These are phyloP conservation scores for Cylas formicarius DNA, from an alignment of 1,140 invertebrate species.

Conservation along the genomic window DNA sequence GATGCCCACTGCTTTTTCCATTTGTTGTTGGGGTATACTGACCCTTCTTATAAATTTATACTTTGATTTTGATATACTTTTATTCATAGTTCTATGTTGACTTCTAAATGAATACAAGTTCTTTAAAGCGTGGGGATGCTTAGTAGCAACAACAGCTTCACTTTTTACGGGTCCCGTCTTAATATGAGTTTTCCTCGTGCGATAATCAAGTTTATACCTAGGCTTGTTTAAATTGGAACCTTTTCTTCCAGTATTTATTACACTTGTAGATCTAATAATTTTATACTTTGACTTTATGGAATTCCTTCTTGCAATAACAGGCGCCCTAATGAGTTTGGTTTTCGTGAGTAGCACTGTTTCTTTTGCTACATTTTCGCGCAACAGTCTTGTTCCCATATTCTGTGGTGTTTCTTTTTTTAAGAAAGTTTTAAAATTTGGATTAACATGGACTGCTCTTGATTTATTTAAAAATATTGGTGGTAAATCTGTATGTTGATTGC, in stretches of 20 bases:
- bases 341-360: constrained; percentile 24
- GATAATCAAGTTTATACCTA: constrained; percentile 21
- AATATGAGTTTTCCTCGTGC: constrained; percentile 15
- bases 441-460: constrained; percentile 17
- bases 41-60: constrained; percentile 32
- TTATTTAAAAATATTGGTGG: constrained; percentile 7
- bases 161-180: constrained; percentile 11
- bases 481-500: constrained; percentile 20
- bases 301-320: constrained; percentile 16
- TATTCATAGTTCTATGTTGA: constrained; percentile 33
- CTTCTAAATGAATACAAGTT: constrained; percentile 24
- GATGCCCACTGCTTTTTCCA: constrained; percentile 37
- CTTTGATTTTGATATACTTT: constrained; percentile 14
- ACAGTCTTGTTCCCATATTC: constrained; percentile 5
- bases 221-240: constrained; percentile 7
- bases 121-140: constrained; percentile 15
- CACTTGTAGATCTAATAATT: constrained; percentile 6
- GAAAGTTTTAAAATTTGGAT: constrained; percentile 25
- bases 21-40: constrained; percentile 35
- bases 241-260: constrained; percentile 12
- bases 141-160: constrained; percentile 23
- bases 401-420: constrained; percentile 8
- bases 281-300: constrained; percentile 25
- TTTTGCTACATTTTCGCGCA: constrained; percentile 8
- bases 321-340: constrained; percentile 27